Evolutionary conservation across 2,888 invertebrate species (phyloP).

Genomic region (Mesochorus sp.): DNA sequence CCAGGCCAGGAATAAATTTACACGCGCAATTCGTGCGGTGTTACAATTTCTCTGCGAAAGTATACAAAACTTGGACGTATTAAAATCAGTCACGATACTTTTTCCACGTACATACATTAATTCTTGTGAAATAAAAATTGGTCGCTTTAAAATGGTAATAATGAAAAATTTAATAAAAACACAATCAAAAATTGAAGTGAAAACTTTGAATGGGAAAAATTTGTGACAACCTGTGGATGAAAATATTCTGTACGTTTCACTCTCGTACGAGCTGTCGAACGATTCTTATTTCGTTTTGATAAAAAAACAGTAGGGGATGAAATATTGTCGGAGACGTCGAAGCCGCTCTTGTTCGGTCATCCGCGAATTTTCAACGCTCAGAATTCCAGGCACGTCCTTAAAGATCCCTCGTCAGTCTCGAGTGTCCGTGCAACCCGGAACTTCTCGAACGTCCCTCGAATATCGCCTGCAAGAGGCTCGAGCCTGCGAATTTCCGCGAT

Average conservation of each 20-base stretch:
- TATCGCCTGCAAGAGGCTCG: not conserved
- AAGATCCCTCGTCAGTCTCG: not conserved
- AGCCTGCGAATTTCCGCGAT: slow-evolving; percentile 24
- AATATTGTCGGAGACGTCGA: not conserved
- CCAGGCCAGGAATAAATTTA: slow-evolving; percentile 16
- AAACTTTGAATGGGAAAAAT: slow-evolving; percentile 24
- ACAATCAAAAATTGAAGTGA: not conserved
- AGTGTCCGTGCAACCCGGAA: slow-evolving; percentile 4
- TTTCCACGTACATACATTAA: no score
- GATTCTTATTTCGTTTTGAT: not conserved
- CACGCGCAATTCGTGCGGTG: not conserved
- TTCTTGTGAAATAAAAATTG: no score
- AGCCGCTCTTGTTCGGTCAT: slow-evolving; percentile 19
- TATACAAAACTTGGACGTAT: no score
- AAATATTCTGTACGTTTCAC: slow-evolving; percentile 1
- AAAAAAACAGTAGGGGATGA: not conserved
- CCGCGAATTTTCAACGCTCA: slow-evolving; percentile 45
- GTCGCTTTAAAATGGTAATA: not conserved
- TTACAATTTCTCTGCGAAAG: no score
- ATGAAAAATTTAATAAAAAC: not conserved
- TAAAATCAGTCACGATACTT: no score
- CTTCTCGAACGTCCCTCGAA: slow-evolving; percentile 1
- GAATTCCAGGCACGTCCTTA: slow-evolving; percentile 58
- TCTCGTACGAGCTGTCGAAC: slow-evolving; percentile 10
- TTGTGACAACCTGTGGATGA: slow-evolving; percentile 73